Percentiles rank a stretch among this genome's conserved stretches.
phyloP scores from a whole-genome alignment of 2,888 invertebrate species.

The Hoplodrina blanda region DNA sequence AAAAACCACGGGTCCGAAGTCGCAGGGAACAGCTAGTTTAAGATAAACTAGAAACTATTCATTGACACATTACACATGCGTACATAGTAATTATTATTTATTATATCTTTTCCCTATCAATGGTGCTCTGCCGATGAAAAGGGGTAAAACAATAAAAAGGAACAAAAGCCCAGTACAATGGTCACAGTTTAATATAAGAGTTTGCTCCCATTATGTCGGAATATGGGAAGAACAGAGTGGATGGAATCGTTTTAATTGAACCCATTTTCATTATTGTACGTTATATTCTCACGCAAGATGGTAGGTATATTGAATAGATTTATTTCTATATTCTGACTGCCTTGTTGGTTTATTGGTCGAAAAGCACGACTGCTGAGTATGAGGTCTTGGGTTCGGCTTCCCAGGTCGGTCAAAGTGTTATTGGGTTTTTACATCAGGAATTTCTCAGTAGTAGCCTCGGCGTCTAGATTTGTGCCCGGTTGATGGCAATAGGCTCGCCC shows the following conservation, averaged over 20 bases:
- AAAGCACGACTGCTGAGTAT: too few relatives aligned
- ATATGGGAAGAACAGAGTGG: conserved; percentile 80
- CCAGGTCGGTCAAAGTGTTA: too few relatives aligned
- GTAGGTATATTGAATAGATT: neutral
- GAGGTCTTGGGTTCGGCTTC: too few relatives aligned
- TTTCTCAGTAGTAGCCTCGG: too few relatives aligned
- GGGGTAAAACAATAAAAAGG: conserved; percentile 83
- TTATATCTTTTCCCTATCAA: conserved; percentile 77
- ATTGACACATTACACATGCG: neutral
- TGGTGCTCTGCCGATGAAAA: conserved; percentile 74
- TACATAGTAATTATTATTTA: conserved; percentile 30
- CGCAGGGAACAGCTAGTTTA: neutral
- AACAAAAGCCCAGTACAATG: conserved; percentile 84
- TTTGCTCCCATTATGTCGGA: conserved; percentile 79
- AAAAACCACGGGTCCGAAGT: too few relatives aligned
- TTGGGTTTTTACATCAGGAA: too few relatives aligned
- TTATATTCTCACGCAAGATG: conserved; percentile 15
- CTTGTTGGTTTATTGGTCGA: too few relatives aligned
- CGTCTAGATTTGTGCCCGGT: too few relatives aligned
- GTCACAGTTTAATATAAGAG: conserved; percentile 85
- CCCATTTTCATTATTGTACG: conserved; percentile 34
- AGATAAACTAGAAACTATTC: neutral
- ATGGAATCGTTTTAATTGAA: conserved; percentile 77
- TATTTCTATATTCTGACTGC: too few relatives aligned
- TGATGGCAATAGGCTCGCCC: too few relatives aligned